Evolutionary conservation across 2,888 invertebrate genomes (phyloP).

Genomic region (Drosophila setosimentum): DNA sequence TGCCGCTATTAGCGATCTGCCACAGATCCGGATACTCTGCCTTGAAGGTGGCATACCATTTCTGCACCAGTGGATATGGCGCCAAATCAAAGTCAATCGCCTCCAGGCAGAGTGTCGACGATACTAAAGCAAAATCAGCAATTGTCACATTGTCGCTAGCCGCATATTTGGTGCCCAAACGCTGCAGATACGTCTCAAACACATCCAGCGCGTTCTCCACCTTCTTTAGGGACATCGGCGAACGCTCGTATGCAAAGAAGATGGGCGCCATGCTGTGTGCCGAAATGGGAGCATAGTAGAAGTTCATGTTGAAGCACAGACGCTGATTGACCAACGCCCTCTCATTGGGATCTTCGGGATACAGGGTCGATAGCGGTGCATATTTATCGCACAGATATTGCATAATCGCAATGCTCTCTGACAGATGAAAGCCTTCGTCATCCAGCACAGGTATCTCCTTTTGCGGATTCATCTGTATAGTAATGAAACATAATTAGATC

Average conservation of each 20-base stretch:
- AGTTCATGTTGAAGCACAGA: slow-evolving; percentile 91
- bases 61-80: slow-evolving; percentile 87
- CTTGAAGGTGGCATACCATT: slow-evolving; percentile 91
- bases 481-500: background rate
- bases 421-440: slow-evolving; percentile 91
- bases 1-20: slow-evolving; percentile 89
- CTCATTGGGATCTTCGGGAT: slow-evolving; percentile 89
- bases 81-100: slow-evolving; percentile 89
- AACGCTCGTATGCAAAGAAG: slow-evolving; percentile 90
- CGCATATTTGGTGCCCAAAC: slow-evolving; percentile 88
- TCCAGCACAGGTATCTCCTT: slow-evolving; percentile 92
- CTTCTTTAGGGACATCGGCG: slow-evolving; percentile 89
- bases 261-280: slow-evolving; percentile 88
- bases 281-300: slow-evolving; percentile 89
- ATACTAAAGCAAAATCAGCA: slow-evolving; percentile 90
- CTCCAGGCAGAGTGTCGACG: slow-evolving; percentile 91
- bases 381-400: slow-evolving; percentile 92
- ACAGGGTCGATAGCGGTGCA: slow-evolving; percentile 88
- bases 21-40: slow-evolving; percentile 89
- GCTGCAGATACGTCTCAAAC: slow-evolving; percentile 89
- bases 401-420: slow-evolving; percentile 90
- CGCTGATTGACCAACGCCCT: slow-evolving; percentile 92
- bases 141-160: slow-evolving; percentile 90
- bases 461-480: slow-evolving; percentile 89
- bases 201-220: slow-evolving; percentile 88